Conservation (phyloP, 2,113 vertebrate genomes). For the Azemiops feae region DNA sequence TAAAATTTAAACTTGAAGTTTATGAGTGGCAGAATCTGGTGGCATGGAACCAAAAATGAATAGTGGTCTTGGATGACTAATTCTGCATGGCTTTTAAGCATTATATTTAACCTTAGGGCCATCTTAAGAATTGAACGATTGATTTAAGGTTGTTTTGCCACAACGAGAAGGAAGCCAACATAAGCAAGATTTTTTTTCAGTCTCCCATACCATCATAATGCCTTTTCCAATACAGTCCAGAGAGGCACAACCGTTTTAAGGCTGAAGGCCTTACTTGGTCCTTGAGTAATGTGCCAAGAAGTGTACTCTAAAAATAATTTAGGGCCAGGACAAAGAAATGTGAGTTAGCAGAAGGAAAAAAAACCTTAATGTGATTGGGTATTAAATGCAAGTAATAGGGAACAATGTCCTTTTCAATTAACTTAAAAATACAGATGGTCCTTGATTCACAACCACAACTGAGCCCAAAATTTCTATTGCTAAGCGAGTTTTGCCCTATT, state of each 20-base stretch:
- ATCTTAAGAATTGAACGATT: not conserved
- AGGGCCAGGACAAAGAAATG: not conserved
- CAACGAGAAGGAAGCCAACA: not conserved
- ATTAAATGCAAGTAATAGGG: not conserved
- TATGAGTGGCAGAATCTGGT: not conserved
- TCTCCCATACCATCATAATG: not conserved
- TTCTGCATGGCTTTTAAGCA: not conserved
- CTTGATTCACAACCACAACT: not conserved
- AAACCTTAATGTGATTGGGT: not conserved
- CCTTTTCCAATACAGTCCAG: not conserved
- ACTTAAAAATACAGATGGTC: not conserved
- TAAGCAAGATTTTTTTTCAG: not conserved
- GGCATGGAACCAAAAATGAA: not conserved
- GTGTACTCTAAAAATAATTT: not conserved
- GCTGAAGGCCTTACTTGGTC: not conserved
- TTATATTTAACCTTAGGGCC: not conserved
- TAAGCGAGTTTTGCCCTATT: not conserved
- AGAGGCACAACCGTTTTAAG: not conserved
- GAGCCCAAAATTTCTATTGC: not conserved
- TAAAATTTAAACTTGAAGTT: slow-evolving; percentile 10
- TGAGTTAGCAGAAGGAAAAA: not conserved
- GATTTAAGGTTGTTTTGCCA: not conserved
- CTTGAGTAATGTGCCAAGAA: not conserved
- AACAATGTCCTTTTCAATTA: not conserved
- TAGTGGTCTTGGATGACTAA: not conserved